Evolutionary conservation across 1,140 invertebrate species (phyloP).

Genomic region (Caenorhabditis remanei): DNA sequence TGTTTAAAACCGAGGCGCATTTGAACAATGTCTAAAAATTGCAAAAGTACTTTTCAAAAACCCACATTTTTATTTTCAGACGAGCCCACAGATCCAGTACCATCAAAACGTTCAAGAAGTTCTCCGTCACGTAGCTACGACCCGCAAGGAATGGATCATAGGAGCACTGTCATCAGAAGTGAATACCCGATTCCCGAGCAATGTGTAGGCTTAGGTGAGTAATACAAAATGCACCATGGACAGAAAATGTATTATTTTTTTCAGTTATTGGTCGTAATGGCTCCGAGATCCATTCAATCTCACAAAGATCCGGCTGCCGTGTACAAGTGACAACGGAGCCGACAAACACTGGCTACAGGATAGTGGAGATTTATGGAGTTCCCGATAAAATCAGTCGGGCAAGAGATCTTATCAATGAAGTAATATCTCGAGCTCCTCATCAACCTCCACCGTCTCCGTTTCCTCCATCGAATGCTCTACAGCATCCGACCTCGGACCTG

Average conservation of each 20-base stretch:
- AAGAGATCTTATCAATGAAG: background rate
- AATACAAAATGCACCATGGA: background rate
- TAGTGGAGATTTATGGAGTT: background rate
- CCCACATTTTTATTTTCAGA: too few relatives aligned
- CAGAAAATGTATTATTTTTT: background rate
- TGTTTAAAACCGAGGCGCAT: too few relatives aligned
- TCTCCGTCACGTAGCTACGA: too few relatives aligned
- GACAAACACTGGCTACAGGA: background rate
- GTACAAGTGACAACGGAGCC: background rate
- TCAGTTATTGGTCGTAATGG: background rate
- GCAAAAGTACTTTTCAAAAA: too few relatives aligned
- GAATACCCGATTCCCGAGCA: background rate
- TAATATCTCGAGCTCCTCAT: background rate
- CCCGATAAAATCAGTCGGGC: background rate
- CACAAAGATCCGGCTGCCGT: background rate
- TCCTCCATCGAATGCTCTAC: too few relatives aligned
- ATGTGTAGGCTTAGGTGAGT: conserved; percentile 24
- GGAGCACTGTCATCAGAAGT: too few relatives aligned
- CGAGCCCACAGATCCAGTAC: too few relatives aligned
- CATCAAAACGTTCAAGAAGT: too few relatives aligned
- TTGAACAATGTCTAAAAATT: too few relatives aligned
- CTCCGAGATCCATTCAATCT: background rate
- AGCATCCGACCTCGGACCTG: background rate
- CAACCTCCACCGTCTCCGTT: background rate
- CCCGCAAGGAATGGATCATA: background rate